Conservation (phyloP, 2,888 invertebrate species). For the Lumbricus terrestris region DNA sequence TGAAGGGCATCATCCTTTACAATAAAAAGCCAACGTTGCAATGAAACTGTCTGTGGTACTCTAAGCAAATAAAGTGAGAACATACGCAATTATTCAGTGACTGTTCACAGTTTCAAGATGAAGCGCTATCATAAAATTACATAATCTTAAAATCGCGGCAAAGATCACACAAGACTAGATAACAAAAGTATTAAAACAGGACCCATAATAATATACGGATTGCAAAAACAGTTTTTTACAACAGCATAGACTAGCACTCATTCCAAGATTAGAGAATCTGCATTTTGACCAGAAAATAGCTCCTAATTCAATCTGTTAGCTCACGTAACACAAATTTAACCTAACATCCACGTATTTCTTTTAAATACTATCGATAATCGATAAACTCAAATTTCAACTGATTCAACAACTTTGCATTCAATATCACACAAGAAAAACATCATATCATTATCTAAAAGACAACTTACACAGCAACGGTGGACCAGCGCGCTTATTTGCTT, state of each 20-base stretch:
- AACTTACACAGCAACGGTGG: conserved; percentile 10
- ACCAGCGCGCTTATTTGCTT: background rate
- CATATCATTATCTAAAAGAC: background rate
- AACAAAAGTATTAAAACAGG: background rate
- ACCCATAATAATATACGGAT: background rate
- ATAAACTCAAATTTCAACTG: background rate
- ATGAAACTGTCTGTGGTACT: background rate
- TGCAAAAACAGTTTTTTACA: background rate
- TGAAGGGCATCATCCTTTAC: background rate
- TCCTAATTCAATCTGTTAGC: background rate
- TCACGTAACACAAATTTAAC: background rate
- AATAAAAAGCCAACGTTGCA: background rate
- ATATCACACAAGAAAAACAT: too few species aligned
- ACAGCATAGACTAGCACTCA: background rate
- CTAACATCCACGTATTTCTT: background rate
- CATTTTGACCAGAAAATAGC: background rate
- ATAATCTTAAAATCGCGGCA: background rate
- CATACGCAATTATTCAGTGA: background rate
- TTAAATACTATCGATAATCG: background rate
- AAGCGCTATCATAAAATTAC: background rate
- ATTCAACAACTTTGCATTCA: background rate
- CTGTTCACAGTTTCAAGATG: background rate
- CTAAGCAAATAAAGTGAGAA: background rate
- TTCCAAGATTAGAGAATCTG: background rate
- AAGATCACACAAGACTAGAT: background rate